A percentile compares a stretch with the other conserved stretches of the same genome.
phyloP scores from a whole-genome alignment of 2,113 vertebrate genomes.

The Actenoides hombroni region DNA sequence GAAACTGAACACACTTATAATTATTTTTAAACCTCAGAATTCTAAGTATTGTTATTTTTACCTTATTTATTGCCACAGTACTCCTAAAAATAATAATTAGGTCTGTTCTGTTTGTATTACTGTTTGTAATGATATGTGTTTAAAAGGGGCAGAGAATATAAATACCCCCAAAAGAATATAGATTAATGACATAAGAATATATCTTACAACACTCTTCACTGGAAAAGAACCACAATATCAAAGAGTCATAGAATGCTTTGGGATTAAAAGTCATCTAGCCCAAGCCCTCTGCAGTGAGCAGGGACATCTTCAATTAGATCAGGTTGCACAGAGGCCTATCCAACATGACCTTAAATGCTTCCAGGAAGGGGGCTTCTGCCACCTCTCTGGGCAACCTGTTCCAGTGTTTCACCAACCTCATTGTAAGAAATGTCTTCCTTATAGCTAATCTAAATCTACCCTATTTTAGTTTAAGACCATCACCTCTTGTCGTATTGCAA shows the following conservation, averaged over 20 bases:
- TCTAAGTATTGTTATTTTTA: not conserved
- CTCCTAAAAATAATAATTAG: not conserved
- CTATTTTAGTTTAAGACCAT: too few relatives aligned
- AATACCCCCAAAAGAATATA: not conserved
- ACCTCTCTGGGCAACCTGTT: too few relatives aligned
- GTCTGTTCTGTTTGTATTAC: too few relatives aligned
- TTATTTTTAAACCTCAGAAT: not conserved
- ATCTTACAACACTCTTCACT: not conserved
- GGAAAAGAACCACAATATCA: not conserved
- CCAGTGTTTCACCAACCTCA: too few relatives aligned
- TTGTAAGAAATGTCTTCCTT: too few relatives aligned
- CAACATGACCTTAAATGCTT: not conserved
- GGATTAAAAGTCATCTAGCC: not conserved
- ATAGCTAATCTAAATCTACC: too few relatives aligned
- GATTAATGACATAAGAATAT: not conserved
- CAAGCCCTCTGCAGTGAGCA: not conserved
- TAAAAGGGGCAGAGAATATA: not conserved
- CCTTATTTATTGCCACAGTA: not conserved
- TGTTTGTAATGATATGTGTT: not conserved
- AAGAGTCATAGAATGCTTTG: not conserved
- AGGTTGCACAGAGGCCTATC: not conserved
- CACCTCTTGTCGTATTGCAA: too few relatives aligned
- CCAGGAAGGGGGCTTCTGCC: too few relatives aligned
- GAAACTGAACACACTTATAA: not conserved
- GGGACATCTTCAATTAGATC: too few relatives aligned